These are phyloP conservation scores for Mormyrops boulengeri DNA, from an alignment of 2,797 vertebrate genomes.

Conservation along the genomic window DNA sequence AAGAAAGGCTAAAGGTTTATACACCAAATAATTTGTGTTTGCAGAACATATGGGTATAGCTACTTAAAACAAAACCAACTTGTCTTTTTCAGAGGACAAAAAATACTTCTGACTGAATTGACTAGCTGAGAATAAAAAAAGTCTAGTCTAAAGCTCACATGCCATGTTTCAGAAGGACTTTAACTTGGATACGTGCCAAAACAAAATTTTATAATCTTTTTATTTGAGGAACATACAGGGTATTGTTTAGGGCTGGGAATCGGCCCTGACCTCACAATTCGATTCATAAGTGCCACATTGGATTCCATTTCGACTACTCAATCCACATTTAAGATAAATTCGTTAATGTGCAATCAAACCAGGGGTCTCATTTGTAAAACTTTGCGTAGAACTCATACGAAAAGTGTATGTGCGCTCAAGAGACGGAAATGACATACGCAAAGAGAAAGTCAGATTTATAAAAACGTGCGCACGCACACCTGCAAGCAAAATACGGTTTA, in stretches of 20 bases:
- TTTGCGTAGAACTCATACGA: no score
- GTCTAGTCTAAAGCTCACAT: not conserved
- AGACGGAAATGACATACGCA: no score
- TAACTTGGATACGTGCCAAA: not conserved
- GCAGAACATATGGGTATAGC: not conserved
- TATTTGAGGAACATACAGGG: not conserved
- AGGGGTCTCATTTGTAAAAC: no score
- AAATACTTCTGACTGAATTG: not conserved
- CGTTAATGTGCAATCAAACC: no score
- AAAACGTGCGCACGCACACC: no score
- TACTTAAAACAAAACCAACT: not conserved
- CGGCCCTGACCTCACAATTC: no score
- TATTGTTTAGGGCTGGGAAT: not conserved
- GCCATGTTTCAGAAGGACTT: not conserved
- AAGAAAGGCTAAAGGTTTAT: not conserved
- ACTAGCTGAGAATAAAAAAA: not conserved
- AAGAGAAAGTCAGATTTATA: no score
- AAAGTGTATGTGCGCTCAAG: no score
- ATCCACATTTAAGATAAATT: no score
- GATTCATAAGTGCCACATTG: no score
- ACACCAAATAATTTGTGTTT: not conserved
- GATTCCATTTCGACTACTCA: no score
- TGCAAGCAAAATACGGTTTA: no score
- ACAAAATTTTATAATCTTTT: not conserved
- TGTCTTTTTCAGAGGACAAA: not conserved